phyloP scores from a whole-genome alignment of 2,888 invertebrate species.

The Lapara coniferarum region DNA sequence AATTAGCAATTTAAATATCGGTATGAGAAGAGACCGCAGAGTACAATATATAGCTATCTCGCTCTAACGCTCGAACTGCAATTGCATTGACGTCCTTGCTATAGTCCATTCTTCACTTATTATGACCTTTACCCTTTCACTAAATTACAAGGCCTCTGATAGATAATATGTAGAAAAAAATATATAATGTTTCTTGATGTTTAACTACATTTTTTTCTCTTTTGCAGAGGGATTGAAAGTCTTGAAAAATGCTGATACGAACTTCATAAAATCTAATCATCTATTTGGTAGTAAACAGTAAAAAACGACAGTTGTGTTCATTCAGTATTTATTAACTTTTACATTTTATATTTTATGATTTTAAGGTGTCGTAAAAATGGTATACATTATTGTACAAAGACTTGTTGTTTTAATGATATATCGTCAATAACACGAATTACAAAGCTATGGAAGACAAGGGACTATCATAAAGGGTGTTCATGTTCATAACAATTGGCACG shows the following conservation, averaged over 20 bases:
- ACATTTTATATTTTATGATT: conserved; percentile 67
- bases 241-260: conserved; percentile 59
- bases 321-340: conserved; percentile 76
- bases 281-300: conserved; percentile 59
- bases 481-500: conserved; percentile 73
- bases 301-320: conserved; percentile 56
- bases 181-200: too few species aligned
- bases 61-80: too few species aligned
- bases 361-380: conserved; percentile 78
- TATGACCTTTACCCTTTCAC: too few species aligned
- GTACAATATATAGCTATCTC: too few species aligned
- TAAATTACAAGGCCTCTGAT: too few species aligned
- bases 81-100: too few species aligned
- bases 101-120: too few species aligned
- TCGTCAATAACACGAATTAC: conserved; percentile 49
- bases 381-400: conserved; percentile 75
- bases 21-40: too few species aligned
- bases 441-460: conserved; percentile 78
- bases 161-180: too few species aligned
- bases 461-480: conserved; percentile 54
- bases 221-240: conserved; percentile 76
- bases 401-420: conserved; percentile 60
- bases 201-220: conserved; percentile 27
- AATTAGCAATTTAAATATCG: too few species aligned
- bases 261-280: conserved; percentile 62